A percentile compares a stretch with the other conserved stretches of the same genome.
Evolutionary conservation across 2,113 vertebrate species (phyloP).

Genomic region (Lates calcarifer): DNA sequence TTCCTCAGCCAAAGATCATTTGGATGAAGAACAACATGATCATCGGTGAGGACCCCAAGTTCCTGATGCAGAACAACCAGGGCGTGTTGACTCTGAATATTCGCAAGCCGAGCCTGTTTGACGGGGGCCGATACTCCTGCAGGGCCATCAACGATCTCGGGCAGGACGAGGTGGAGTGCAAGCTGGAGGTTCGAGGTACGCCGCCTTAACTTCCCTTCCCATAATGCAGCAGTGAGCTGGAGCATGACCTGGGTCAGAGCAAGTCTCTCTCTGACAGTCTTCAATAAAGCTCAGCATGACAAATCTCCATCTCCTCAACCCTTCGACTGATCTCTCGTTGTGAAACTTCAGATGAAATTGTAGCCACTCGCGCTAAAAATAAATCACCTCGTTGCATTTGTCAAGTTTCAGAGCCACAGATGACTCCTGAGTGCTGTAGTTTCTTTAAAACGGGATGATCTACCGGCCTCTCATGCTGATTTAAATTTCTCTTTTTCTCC

Average conservation of each 20-base stretch:
- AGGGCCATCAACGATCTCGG: slow-evolving; percentile 90
- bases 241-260: background rate
- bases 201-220: background rate
- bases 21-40: slow-evolving; percentile 95
- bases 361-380: slow-evolving; percentile 28
- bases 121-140: slow-evolving; percentile 89
- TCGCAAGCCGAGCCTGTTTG: slow-evolving; percentile 88
- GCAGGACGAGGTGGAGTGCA: slow-evolving; percentile 89
- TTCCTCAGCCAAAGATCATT: slow-evolving; percentile 85
- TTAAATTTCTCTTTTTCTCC: slow-evolving; percentile 40
- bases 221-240: background rate
- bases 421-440: slow-evolving; percentile 19
- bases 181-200: slow-evolving; percentile 90
- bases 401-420: slow-evolving; percentile 30
- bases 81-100: slow-evolving; percentile 91
- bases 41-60: slow-evolving; percentile 90
- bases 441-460: slow-evolving; percentile 38
- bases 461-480: slow-evolving; percentile 47
- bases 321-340: slow-evolving; percentile 22
- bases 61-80: slow-evolving; percentile 90
- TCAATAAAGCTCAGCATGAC: slow-evolving; percentile 47
- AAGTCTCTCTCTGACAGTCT: slow-evolving; percentile 28
- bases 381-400: slow-evolving; percentile 42
- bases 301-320: slow-evolving; percentile 45
- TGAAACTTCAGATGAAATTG: slow-evolving; percentile 11